Evolutionary conservation across 2,797 vertebrate species (phyloP).

Genomic region (Tauraco hartlaubi): DNA sequence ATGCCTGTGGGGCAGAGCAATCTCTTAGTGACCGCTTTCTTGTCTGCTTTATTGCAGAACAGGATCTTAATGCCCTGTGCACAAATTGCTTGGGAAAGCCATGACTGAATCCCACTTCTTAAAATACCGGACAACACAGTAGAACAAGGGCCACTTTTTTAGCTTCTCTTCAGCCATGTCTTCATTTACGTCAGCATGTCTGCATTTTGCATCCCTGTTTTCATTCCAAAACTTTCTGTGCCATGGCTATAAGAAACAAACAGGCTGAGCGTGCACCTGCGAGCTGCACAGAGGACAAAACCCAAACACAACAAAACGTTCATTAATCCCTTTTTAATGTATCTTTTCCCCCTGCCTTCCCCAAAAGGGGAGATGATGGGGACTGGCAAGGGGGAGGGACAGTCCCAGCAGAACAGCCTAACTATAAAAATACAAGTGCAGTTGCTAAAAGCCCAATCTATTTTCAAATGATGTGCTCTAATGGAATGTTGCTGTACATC

Average conservation of each 20-base stretch:
- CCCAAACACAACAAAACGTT: slow-evolving; percentile 20
- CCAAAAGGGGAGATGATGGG: not conserved
- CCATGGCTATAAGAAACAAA: not conserved
- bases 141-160: not conserved
- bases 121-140: not conserved
- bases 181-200: not conserved
- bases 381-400: not conserved
- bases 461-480: slow-evolving; percentile 82
- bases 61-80: not conserved
- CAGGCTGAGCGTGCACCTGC: not conserved
- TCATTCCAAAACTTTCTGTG: slow-evolving; percentile 17
- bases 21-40: not conserved
- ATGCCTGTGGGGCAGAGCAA: not conserved
- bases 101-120: not conserved
- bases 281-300: not conserved
- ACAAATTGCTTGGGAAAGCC: not conserved
- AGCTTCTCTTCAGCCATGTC: not conserved
- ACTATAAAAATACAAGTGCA: slow-evolving; percentile 70
- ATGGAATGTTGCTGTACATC: slow-evolving; percentile 84
- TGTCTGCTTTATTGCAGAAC: not conserved
- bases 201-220: not conserved
- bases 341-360: not conserved
- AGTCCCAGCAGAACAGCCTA: slow-evolving; percentile 47
- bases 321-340: slow-evolving; percentile 48
- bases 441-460: slow-evolving; percentile 81